Evolutionary conservation across 2,888 invertebrate species (phyloP).

Genomic region (Colostygia pectinataria): DNA sequence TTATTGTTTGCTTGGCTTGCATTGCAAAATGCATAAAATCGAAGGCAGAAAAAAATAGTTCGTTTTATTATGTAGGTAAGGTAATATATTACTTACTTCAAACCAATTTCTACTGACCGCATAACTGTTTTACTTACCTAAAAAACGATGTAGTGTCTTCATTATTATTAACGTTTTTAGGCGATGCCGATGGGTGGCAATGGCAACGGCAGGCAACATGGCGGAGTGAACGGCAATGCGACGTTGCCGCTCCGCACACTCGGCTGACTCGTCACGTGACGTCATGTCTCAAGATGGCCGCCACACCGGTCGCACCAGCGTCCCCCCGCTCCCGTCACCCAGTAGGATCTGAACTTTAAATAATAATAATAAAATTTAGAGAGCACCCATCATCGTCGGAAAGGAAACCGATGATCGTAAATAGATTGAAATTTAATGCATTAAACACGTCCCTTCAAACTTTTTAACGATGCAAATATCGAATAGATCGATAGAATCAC

Average conservation of each 20-base stretch:
- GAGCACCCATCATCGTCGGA: conserved; percentile 68
- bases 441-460: conserved; percentile 61
- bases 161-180: conserved; percentile 73
- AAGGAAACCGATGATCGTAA: conserved; percentile 76
- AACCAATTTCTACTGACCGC: conserved; percentile 63
- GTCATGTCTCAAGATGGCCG: conserved; percentile 83
- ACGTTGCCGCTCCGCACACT: conserved; percentile 75
- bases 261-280: conserved; percentile 82
- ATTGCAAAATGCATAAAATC: no score
- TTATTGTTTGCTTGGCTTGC: no score
- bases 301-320: conserved; percentile 71
- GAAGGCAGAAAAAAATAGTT: no score
- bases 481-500: no score
- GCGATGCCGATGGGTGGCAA: conserved; percentile 38
- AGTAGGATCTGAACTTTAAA: conserved; percentile 71
- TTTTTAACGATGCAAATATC: no score
- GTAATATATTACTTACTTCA: conserved; percentile 5
- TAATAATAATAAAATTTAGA: conserved; percentile 71
- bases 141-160: conserved; percentile 54
- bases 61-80: no score
- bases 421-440: conserved; percentile 80
- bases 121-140: conserved; percentile 79
- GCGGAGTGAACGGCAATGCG: conserved; percentile 56
- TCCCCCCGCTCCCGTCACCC: conserved; percentile 69
- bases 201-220: conserved; percentile 57